A percentile compares a stretch with the other conserved stretches of the same genome.
These are phyloP conservation scores for Anagyrus pseudococci DNA, from an alignment of 2,888 invertebrate species.

Conservation along the genomic window DNA sequence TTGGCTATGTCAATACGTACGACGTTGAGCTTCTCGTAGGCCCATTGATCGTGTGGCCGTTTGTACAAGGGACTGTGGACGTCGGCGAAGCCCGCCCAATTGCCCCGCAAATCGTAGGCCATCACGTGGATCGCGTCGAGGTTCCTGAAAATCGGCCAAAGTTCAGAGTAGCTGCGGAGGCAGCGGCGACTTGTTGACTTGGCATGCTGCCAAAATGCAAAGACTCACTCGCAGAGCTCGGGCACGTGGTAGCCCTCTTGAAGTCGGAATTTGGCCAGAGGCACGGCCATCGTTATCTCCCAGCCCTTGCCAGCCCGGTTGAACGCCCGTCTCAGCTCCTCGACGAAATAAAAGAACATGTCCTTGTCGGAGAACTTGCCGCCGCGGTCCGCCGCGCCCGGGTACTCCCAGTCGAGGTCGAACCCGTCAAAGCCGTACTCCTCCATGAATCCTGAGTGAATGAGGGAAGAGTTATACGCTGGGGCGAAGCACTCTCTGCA, in stretches of 20 bases:
- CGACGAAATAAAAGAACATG: conserved; percentile 80
- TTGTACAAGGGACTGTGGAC: conserved; percentile 87
- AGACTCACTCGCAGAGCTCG: conserved; percentile 82
- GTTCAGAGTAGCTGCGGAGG: too few relatives aligned
- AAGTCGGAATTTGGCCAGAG: conserved; percentile 83
- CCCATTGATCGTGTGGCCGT: conserved; percentile 86
- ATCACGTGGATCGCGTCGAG: conserved; percentile 85
- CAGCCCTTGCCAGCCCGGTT: conserved; percentile 76
- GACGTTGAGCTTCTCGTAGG: conserved; percentile 88
- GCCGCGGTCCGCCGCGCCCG: conserved; percentile 85
- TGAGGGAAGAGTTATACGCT: too few relatives aligned
- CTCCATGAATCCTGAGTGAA: conserved; percentile 72
- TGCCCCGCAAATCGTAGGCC: conserved; percentile 86
- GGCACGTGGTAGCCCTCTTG: conserved; percentile 92
- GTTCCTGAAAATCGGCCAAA: conserved; percentile 68
- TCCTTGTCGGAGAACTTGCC: conserved; percentile 86
- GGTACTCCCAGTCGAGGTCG: conserved; percentile 91
- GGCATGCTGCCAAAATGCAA: too few relatives aligned
- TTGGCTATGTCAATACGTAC: conserved; percentile 65
- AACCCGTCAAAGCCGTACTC: conserved; percentile 84
- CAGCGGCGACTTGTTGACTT: too few relatives aligned
- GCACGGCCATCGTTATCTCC: conserved; percentile 91
- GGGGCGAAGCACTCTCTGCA: too few relatives aligned
- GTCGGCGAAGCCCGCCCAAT: conserved; percentile 92
- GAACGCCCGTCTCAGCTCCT: conserved; percentile 82